A percentile compares a stretch with the other conserved stretches of the same genome.
These are phyloP conservation scores for Lampris incognitus DNA, from an alignment of 2,113 vertebrate genomes.

Conservation along the genomic window DNA sequence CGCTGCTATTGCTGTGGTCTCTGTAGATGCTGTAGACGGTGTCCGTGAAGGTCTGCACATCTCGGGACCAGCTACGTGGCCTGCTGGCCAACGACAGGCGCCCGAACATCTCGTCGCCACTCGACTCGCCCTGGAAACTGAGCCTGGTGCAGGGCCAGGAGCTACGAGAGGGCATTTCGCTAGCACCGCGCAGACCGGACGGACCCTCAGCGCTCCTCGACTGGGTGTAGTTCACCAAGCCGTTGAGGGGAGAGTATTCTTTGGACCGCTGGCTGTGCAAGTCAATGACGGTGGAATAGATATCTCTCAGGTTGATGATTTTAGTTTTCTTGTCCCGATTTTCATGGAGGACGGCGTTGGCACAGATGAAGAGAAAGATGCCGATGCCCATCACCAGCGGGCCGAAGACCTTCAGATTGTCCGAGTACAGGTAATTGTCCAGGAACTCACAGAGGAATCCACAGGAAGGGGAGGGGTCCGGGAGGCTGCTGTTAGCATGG, in stretches of 20 bases:
- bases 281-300: conserved; percentile 98
- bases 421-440: conserved; percentile 91
- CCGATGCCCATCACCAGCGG: conserved; percentile 98
- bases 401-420: conserved; percentile 96
- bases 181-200: conserved; percentile 75
- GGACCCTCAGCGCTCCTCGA: conserved; percentile 83
- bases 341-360: conserved; percentile 96
- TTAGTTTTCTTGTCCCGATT: conserved; percentile 98
- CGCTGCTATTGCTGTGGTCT: conserved; percentile 79
- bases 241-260: conserved; percentile 88
- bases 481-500: conserved; percentile 59
- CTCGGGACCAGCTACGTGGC: conserved; percentile 75
- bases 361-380: conserved; percentile 99
- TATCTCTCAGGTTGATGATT: conserved; percentile 96
- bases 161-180: conserved; percentile 82
- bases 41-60: conserved; percentile 86
- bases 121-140: conserved; percentile 68
- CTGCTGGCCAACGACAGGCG: conserved; percentile 69
- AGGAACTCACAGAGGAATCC: conserved; percentile 88
- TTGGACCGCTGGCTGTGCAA: conserved; percentile 92
- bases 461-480: conserved; percentile 55
- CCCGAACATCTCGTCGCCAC: conserved; percentile 66
- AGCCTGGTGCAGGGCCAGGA: conserved; percentile 86
- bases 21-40: conserved; percentile 92
- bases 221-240: conserved; percentile 89